Percentiles rank a stretch among this genome's conserved stretches.
Evolutionary conservation across 2,113 vertebrate species (phyloP).

Genomic region (Sylvietta virens): DNA sequence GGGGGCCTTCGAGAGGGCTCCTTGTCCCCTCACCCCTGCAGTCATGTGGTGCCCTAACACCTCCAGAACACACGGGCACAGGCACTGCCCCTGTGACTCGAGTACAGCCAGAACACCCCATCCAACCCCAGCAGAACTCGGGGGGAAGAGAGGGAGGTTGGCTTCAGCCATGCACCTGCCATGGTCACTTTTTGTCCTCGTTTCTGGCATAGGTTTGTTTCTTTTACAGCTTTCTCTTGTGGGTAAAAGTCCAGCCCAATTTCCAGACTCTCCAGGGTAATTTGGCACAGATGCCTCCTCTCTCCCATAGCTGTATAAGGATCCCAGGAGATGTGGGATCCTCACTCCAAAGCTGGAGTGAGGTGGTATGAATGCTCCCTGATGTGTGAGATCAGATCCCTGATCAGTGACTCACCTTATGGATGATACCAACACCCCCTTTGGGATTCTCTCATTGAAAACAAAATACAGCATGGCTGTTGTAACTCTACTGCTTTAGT

Average conservation of each 20-base stretch:
- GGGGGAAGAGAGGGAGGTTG: background rate
- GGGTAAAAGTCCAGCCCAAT: background rate
- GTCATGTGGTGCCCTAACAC: background rate
- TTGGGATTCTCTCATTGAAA: background rate
- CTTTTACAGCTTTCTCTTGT: background rate
- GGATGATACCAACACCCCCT: background rate
- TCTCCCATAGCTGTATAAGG: constrained; percentile 2
- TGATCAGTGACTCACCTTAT: background rate
- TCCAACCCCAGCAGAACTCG: background rate
- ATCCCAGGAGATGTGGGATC: background rate
- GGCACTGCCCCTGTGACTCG: background rate
- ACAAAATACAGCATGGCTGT: background rate
- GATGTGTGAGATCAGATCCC: background rate
- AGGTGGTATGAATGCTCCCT: background rate
- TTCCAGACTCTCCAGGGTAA: background rate
- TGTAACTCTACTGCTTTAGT: background rate
- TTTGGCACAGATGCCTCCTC: background rate
- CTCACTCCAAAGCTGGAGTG: background rate
- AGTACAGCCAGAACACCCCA: background rate
- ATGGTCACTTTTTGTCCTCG: background rate
- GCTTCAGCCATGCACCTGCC: background rate
- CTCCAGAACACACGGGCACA: background rate
- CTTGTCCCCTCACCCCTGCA: background rate
- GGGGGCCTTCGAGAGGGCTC: background rate
- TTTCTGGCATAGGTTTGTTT: background rate